These are phyloP conservation scores for Erpetoichthys calabaricus DNA, from an alignment of 2,797 vertebrate species.

Conservation along the genomic window DNA sequence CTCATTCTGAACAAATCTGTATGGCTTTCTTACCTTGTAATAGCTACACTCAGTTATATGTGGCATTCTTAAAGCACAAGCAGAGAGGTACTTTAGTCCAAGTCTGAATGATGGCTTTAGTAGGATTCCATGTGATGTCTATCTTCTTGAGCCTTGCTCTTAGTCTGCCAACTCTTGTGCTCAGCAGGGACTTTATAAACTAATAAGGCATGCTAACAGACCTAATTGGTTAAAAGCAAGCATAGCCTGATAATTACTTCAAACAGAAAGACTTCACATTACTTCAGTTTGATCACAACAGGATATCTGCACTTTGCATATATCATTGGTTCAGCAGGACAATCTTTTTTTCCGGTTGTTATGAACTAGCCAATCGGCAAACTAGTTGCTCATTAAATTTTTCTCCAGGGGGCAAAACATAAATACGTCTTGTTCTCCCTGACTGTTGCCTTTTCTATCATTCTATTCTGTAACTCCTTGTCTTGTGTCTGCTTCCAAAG, in stretches of 20 bases:
- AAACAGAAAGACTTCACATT: slow-evolving; percentile 62
- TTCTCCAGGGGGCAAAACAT: slow-evolving; percentile 60
- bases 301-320: slow-evolving; percentile 49
- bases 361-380: slow-evolving; percentile 33
- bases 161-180: slow-evolving; percentile 26
- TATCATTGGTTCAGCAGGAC: slow-evolving; percentile 50
- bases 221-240: slow-evolving; percentile 58
- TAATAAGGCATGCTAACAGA: slow-evolving; percentile 50
- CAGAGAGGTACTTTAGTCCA: slow-evolving; percentile 20
- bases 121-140: slow-evolving; percentile 26
- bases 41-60: slow-evolving; percentile 63
- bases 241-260: slow-evolving; percentile 57
- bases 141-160: slow-evolving; percentile 26
- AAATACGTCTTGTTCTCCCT: slow-evolving; percentile 65
- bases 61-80: slow-evolving; percentile 49
- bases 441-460: slow-evolving; percentile 38
- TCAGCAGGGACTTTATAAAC: slow-evolving; percentile 43
- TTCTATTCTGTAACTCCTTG: slow-evolving; percentile 35
- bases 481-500: slow-evolving; percentile 25
- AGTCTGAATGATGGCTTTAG: slow-evolving; percentile 20
- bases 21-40: slow-evolving; percentile 57
- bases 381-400: slow-evolving; percentile 39
- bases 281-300: slow-evolving; percentile 64
- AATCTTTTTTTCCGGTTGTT: slow-evolving; percentile 28
- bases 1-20: slow-evolving; percentile 22